Evolutionary conservation across 2,888 invertebrate species (phyloP).

Genomic region (Archips crataeganus): DNA sequence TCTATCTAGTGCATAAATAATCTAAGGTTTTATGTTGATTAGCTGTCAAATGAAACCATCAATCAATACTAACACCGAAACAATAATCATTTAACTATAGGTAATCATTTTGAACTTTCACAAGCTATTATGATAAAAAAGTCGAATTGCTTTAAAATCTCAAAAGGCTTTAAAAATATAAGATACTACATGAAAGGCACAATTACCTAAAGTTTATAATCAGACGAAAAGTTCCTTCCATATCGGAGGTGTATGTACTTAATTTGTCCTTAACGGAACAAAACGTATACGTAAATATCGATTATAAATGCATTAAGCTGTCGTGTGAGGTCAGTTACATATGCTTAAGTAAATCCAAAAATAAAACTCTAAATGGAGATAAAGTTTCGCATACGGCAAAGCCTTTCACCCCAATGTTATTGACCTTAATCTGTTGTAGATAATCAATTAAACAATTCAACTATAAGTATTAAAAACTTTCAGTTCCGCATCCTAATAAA

Average conservation of each 20-base stretch:
- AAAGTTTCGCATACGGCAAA: constrained; percentile 12
- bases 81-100: too few species aligned
- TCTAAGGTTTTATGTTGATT: too few species aligned
- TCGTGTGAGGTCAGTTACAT: constrained; percentile 13
- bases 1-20: too few species aligned
- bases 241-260: background rate
- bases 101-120: too few species aligned
- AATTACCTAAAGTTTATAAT: too few species aligned
- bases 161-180: too few species aligned
- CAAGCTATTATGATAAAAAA: too few species aligned
- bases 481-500: constrained; percentile 13
- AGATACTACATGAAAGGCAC: too few species aligned
- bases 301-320: constrained; percentile 29
- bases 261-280: background rate
- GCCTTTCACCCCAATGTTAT: constrained; percentile 48
- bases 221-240: too few species aligned
- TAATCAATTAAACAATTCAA: constrained; percentile 35
- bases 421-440: constrained; percentile 49
- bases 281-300: constrained; percentile 17
- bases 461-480: constrained; percentile 24
- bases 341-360: constrained; percentile 10
- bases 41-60: too few species aligned
- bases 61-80: too few species aligned
- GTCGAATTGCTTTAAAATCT: too few species aligned
- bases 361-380: constrained; percentile 11